These are phyloP conservation scores for Sebastes oblongus DNA, from an alignment of 2,797 vertebrate genomes.

Conservation along the genomic window DNA sequence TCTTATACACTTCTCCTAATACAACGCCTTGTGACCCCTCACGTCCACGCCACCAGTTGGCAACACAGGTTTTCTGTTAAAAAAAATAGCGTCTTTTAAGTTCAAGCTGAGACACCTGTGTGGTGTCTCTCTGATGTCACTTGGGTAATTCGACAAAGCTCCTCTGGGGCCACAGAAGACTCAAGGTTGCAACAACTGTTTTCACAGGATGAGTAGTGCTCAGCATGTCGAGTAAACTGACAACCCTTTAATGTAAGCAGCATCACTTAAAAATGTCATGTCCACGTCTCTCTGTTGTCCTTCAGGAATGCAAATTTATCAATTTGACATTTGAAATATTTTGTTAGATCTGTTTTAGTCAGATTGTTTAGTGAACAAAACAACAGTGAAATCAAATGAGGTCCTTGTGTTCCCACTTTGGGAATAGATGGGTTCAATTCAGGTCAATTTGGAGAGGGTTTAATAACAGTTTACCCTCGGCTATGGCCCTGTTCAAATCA, in stretches of 20 bases:
- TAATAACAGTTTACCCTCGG: constrained; percentile 12
- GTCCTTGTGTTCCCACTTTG: not conserved
- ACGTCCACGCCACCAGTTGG: not conserved
- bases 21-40: not conserved
- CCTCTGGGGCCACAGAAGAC: no score
- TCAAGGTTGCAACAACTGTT: not conserved
- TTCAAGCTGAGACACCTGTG: not conserved
- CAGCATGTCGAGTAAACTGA: not conserved
- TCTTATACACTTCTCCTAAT: not conserved
- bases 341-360: not conserved
- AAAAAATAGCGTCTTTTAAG: not conserved
- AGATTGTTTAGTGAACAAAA: not conserved
- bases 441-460: constrained; percentile 10
- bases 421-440: constrained; percentile 6
- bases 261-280: not conserved
- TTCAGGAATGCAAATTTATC: not conserved
- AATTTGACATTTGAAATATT: not conserved
- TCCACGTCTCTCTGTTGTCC: not conserved
- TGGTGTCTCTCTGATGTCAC: fast-evolving
- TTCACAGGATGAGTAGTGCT: not conserved
- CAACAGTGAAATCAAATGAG: not conserved
- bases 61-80: not conserved
- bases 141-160: no score
- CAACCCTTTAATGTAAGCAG: not conserved
- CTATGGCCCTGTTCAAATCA: not conserved